Evolutionary conservation across 2,797 vertebrate genomes (phyloP).

Genomic region (Premnoplex brunnescens): DNA sequence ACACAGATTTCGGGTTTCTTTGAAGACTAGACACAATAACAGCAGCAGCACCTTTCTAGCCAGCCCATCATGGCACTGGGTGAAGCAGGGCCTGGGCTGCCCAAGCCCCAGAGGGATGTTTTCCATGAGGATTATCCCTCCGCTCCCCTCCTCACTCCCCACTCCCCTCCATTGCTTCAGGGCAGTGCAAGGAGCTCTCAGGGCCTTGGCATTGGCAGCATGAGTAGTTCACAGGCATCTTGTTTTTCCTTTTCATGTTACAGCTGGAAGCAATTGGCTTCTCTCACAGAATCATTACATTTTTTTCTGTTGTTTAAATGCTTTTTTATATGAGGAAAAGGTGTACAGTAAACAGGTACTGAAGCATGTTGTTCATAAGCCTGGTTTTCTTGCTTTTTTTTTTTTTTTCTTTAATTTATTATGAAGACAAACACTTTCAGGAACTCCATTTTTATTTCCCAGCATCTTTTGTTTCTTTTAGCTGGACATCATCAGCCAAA

Average conservation of each 20-base stretch:
- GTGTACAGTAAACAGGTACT: background rate
- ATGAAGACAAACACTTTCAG: background rate
- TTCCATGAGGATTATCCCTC: background rate
- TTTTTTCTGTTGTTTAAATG: background rate
- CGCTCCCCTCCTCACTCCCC: background rate
- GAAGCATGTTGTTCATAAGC: background rate
- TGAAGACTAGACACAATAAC: background rate
- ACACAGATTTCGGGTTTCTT: background rate
- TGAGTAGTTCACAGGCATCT: background rate
- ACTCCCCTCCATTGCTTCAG: background rate
- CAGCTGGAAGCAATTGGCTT: background rate
- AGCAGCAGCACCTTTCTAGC: background rate
- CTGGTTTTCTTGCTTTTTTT: background rate
- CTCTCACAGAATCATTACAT: background rate
- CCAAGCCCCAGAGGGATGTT: background rate
- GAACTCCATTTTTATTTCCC: conserved; percentile 10
- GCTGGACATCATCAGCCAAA: background rate
- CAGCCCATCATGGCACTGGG: background rate
- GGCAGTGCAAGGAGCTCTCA: background rate
- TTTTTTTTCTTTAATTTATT: background rate
- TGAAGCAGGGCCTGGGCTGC: background rate
- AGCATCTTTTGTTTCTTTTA: background rate
- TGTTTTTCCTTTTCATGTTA: background rate
- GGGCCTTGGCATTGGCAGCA: fast-evolving
- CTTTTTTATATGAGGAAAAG: background rate